Base-by-base conservation (phyloP, 2,888 invertebrate genomes). In the Anoplius nigerrimus region DNA sequence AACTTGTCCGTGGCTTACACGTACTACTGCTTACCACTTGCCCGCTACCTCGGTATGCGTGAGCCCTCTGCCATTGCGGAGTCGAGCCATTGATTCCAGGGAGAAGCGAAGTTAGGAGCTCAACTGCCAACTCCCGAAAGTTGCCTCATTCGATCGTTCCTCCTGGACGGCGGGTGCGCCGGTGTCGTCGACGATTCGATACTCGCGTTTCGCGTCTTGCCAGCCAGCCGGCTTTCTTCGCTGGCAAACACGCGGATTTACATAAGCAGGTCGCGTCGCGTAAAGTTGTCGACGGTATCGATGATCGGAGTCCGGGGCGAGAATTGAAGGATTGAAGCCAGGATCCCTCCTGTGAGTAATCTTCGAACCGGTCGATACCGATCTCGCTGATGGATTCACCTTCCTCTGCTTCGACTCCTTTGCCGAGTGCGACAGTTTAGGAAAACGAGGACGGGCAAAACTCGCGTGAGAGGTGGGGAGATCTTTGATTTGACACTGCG, bases 331-430 rank as follows among this genome's bases (percentile, higher is more conserved):
- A 59, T 62, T 56, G 59, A 57, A 62, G 69, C 48, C 22, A 62
- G 71, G 59, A 64, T 66, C 62, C 69, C 59, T 62, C 62, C 57
- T 62, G 64, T 74, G 74, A 76, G 68, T 77, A 78, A 76, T 74
- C 78, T 62, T 58, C 45, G 74, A 77, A 76, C 76, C 76, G 76
- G 76, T 76, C 78, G 78, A 71, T 74, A 69, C 78, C 76, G 74
- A 77, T 76, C 74, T 71, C 71, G 77, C 65, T 74, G 34, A 34
- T 34, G 34, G 34, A 34, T 34, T 3, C 34, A 13, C 34, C 11
- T 34, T 34, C 11, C 11, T 34, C 11, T 6, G 11, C 34, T 6
- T 34, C n/a, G n/a, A 34, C 34, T 34, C 34, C 34, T 13, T 11
- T 13, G 34, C 11, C 11, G 11, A 34, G 1, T 13, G 34, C 6